phyloP scores from a whole-genome alignment of 2,888 invertebrate genomes.

The Limnephilus marmoratus region DNA sequence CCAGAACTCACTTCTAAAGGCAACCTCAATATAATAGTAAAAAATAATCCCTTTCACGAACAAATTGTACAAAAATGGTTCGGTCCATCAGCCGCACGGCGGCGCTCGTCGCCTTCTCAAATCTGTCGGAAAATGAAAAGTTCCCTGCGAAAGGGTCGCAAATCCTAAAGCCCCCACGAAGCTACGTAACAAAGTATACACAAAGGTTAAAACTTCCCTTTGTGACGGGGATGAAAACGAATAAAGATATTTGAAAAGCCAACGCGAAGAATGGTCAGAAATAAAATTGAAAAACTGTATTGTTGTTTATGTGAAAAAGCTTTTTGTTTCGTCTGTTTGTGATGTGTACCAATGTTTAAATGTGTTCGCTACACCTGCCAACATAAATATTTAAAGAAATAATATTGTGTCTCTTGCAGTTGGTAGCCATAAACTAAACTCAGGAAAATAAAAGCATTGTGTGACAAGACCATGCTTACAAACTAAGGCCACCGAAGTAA shows the following conservation, averaged over 20 bases:
- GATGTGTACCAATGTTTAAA: background rate
- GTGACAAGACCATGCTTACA: background rate
- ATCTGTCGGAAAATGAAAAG: slow-evolving; percentile 60
- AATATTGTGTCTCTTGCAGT: background rate
- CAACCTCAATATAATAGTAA: slow-evolving; percentile 34
- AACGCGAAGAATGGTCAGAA: background rate
- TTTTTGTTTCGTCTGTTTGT: background rate
- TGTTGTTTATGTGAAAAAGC: background rate
- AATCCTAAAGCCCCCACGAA: slow-evolving; percentile 48
- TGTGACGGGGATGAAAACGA: slow-evolving; percentile 52
- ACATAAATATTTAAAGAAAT: no score
- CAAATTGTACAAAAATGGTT: slow-evolving; percentile 52
- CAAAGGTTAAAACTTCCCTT: slow-evolving; percentile 57
- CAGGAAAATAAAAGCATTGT: background rate
- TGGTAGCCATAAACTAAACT: background rate
- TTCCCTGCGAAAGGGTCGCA: slow-evolving; percentile 52
- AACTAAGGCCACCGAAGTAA: background rate
- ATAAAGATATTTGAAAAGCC: slow-evolving; percentile 48
- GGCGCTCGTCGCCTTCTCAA: slow-evolving; percentile 51
- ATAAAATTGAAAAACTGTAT: background rate
- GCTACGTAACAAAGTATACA: slow-evolving; percentile 40
- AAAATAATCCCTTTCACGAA: slow-evolving; percentile 43
- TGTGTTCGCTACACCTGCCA: no score
- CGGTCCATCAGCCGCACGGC: slow-evolving; percentile 42
- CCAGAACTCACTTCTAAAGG: background rate